Percentiles rank a stretch among this genome's conserved stretches.
Evolutionary conservation across 2,888 invertebrate species (phyloP).

Genomic region (Synergus gifuensis): DNA sequence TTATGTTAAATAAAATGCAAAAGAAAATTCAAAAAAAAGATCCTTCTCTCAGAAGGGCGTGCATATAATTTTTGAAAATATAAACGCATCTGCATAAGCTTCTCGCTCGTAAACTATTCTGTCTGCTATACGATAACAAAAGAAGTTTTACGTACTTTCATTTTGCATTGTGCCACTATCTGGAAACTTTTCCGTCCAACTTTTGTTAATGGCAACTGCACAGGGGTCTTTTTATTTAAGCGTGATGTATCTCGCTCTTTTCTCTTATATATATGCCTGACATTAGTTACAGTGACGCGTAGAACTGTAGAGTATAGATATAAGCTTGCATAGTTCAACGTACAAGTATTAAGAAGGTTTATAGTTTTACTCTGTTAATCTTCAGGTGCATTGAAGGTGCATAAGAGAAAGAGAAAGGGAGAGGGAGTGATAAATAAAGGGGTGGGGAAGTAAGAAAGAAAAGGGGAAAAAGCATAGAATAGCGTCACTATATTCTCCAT

Average conservation of each 20-base stretch:
- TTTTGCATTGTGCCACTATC: conserved; percentile 37
- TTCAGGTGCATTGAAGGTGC: conserved; percentile 27
- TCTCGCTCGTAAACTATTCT: conserved; percentile 6
- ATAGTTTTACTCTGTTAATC: conserved; percentile 33
- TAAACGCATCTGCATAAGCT: conserved; percentile 8
- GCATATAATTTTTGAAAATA: conserved; percentile 21
- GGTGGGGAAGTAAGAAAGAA: conserved; percentile 43
- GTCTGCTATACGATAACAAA: conserved; percentile 19
- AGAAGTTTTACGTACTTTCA: conserved; percentile 37
- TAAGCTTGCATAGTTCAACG: neutral
- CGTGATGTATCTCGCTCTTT: conserved; percentile 32
- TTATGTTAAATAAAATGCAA: neutral
- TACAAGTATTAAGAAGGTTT: conserved; percentile 26
- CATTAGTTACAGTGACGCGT: conserved; percentile 34
- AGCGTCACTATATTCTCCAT: conserved; percentile 26
- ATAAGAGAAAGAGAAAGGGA: conserved; percentile 25
- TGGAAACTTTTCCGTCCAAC: conserved; percentile 35
- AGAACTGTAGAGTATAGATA: neutral
- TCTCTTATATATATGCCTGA: conserved; percentile 35
- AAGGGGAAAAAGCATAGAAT: conserved; percentile 44
- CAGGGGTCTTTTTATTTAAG: conserved; percentile 35
- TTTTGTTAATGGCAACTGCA: conserved; percentile 34
- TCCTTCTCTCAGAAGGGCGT: neutral
- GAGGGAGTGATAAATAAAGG: conserved; percentile 40
- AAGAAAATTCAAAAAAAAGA: neutral